Percentiles rank a stretch among this genome's conserved stretches.
Evolutionary conservation across 2,797 vertebrate species (phyloP).

Genomic region (Acanthurus tractus): DNA sequence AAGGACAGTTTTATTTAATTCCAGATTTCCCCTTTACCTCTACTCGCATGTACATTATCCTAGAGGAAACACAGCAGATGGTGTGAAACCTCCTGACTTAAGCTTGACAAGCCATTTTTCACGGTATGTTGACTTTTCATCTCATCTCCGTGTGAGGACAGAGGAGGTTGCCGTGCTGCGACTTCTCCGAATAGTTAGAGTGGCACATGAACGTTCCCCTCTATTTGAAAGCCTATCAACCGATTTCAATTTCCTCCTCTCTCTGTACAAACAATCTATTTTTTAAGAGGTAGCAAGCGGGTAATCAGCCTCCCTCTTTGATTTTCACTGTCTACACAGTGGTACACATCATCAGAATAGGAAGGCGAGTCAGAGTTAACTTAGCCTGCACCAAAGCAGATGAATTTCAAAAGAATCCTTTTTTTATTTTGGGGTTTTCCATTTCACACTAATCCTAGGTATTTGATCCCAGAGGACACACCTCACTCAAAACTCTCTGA

Average conservation of each 20-base stretch:
- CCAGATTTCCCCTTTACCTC: slow-evolving; percentile 40
- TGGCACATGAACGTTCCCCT: slow-evolving; percentile 42
- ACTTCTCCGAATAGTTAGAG: slow-evolving; percentile 54
- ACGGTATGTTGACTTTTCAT: slow-evolving; percentile 62
- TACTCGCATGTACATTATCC: slow-evolving; percentile 28
- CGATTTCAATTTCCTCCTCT: slow-evolving; percentile 33
- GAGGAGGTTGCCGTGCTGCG: slow-evolving; percentile 33
- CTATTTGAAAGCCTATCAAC: slow-evolving; percentile 49
- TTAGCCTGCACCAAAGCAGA: neutral
- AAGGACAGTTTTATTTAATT: slow-evolving; percentile 48
- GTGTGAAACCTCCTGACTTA: slow-evolving; percentile 48
- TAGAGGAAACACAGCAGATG: slow-evolving; percentile 10
- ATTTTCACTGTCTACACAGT: slow-evolving; percentile 23
- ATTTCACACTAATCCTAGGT: slow-evolving; percentile 1
- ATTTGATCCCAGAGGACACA: neutral
- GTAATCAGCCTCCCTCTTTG: slow-evolving; percentile 29
- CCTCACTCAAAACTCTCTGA: neutral
- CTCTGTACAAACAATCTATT: slow-evolving; percentile 16
- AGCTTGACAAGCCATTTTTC: slow-evolving; percentile 66
- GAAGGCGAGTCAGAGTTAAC: slow-evolving; percentile 17
- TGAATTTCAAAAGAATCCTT: slow-evolving; percentile 11
- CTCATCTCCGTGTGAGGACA: slow-evolving; percentile 59
- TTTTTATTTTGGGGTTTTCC: neutral
- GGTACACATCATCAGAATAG: slow-evolving; percentile 10
- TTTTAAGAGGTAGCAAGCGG: slow-evolving; percentile 22